These are phyloP conservation scores for Phocoena sinus DNA, from an alignment of 2,113 vertebrate species.

Conservation along the genomic window DNA sequence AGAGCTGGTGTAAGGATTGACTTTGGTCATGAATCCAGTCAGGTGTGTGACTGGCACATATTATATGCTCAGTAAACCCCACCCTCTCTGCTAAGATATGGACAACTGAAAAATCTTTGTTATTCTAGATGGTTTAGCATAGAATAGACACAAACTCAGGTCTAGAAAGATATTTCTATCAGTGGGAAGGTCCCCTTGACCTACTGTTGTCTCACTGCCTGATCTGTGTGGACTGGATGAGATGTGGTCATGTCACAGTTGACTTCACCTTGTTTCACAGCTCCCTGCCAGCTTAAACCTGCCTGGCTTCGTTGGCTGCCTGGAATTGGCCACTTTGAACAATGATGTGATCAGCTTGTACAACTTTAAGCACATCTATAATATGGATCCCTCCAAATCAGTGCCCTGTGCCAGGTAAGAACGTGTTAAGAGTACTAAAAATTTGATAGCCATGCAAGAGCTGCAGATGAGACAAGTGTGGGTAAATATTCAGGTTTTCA, in stretches of 20 bases:
- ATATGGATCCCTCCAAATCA: constrained; percentile 84
- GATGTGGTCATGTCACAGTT: background rate
- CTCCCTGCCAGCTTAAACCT: constrained; percentile 91
- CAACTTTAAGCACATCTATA: constrained; percentile 90
- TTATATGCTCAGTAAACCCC: background rate
- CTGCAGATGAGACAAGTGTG: background rate
- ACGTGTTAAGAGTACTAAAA: background rate
- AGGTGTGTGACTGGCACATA: background rate
- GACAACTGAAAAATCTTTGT: background rate
- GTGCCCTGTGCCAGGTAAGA: constrained; percentile 90
- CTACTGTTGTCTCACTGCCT: background rate
- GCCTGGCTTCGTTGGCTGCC: constrained; percentile 92
- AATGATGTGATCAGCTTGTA: constrained; percentile 96
- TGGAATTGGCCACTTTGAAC: constrained; percentile 93
- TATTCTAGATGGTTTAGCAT: background rate
- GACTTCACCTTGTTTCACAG: constrained; percentile 74
- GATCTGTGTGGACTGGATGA: background rate
- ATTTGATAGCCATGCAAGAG: background rate
- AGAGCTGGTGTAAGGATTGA: background rate
- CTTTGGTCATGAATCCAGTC: background rate
- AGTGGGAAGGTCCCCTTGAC: background rate
- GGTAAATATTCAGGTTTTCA: background rate
- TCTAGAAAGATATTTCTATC: background rate
- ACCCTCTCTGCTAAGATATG: background rate
- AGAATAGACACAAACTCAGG: background rate